These are phyloP conservation scores for Pandemis heparana DNA, from an alignment of 2,888 invertebrate genomes.

Conservation along the genomic window DNA sequence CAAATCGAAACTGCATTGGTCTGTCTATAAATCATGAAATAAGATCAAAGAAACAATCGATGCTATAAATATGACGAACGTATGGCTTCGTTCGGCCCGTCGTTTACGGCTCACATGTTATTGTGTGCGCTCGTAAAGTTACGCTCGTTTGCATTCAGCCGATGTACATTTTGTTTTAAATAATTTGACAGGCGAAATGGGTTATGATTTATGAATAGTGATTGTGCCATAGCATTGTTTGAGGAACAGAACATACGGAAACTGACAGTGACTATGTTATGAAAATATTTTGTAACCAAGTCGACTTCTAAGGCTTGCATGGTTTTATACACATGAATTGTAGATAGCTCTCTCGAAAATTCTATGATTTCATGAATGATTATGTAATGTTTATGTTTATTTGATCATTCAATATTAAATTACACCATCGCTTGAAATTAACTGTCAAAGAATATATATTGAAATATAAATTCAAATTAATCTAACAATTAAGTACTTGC, in stretches of 20 bases:
- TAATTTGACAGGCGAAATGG: constrained; percentile 3
- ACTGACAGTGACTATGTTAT: background rate
- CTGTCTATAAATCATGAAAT: constrained; percentile 1
- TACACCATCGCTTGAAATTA: too few relatives aligned
- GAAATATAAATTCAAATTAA: too few relatives aligned
- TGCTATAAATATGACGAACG: constrained; percentile 28
- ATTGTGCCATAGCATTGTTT: background rate
- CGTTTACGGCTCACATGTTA: constrained; percentile 30
- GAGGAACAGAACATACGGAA: background rate
- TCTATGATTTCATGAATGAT: too few relatives aligned
- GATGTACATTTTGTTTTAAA: constrained; percentile 20
- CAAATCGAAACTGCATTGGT: background rate
- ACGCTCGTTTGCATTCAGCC: constrained; percentile 30
- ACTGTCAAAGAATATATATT: too few relatives aligned
- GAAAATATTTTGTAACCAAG: too few relatives aligned
- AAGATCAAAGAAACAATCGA: constrained; percentile 33
- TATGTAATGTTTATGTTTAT: too few relatives aligned
- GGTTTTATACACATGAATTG: too few relatives aligned
- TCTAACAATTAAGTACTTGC: too few relatives aligned
- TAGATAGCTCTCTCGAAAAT: too few relatives aligned
- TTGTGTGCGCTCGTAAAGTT: constrained; percentile 30
- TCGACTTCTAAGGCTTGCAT: too few relatives aligned
- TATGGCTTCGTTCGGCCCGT: constrained; percentile 34
- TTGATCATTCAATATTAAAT: too few relatives aligned
- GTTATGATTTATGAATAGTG: background rate